A percentile compares a stretch with the other conserved stretches of the same genome.
Conservation (phyloP, 2,113 vertebrate species). For the Ciconia stormi region DNA sequence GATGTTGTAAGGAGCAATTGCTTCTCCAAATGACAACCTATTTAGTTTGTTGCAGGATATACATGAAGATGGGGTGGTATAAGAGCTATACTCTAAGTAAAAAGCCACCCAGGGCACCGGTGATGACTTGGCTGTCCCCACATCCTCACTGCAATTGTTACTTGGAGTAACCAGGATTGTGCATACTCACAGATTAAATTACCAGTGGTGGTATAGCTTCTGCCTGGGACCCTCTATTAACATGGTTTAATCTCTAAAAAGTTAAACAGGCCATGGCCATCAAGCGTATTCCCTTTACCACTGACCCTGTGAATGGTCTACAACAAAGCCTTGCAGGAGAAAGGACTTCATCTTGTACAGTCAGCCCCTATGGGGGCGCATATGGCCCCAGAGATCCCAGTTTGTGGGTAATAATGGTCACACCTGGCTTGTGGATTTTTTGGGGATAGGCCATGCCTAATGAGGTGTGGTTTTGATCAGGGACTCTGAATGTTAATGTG, state of each 20-base stretch:
- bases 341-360: background rate
- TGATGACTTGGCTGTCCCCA: background rate
- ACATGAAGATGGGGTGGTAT: background rate
- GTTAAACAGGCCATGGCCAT: fast-evolving
- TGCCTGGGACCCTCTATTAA: background rate
- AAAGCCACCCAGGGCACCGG: background rate
- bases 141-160: background rate
- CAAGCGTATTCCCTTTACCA: background rate
- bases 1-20: background rate
- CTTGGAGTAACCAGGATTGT: background rate
- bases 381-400: background rate
- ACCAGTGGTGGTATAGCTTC: background rate
- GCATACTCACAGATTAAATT: background rate
- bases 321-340: background rate
- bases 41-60: background rate
- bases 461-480: background rate
- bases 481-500: background rate
- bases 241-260: background rate
- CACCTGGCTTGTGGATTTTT: background rate
- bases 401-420: background rate
- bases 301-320: background rate
- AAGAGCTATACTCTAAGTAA: background rate
- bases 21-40: background rate
- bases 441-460: background rate
- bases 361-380: fast-evolving